Conservation (phyloP, 2,797 vertebrate species). For the Bovichtus variegatus region DNA sequence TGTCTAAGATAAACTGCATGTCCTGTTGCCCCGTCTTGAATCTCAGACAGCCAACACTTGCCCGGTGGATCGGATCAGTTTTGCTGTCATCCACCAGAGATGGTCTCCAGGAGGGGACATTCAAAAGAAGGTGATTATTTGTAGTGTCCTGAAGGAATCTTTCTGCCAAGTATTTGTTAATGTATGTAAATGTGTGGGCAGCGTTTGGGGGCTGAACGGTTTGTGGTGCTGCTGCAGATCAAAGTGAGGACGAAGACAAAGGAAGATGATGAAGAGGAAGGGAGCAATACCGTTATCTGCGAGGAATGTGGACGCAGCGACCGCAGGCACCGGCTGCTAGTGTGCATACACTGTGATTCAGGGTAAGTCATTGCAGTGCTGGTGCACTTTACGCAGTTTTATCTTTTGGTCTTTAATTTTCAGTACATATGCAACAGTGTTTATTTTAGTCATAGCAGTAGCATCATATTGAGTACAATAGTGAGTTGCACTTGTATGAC, state of each 20-base stretch:
- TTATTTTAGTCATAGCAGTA: background rate
- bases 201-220: background rate
- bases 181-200: background rate
- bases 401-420: background rate
- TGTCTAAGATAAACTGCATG: background rate
- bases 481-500: background rate
- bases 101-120: conserved; percentile 81
- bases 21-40: background rate
- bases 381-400: background rate
- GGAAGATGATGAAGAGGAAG: conserved; percentile 25
- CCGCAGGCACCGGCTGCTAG: conserved; percentile 85
- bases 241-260: conserved; percentile 74
- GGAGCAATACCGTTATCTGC: conserved; percentile 82
- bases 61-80: conserved; percentile 89
- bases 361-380: conserved; percentile 77
- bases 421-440: background rate
- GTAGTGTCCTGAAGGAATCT: background rate
- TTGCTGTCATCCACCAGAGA: conserved; percentile 86
- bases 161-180: background rate
- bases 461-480: background rate
- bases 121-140: conserved; percentile 81
- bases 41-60: conserved; percentile 91
- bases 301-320: conserved; percentile 91
- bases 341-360: conserved; percentile 89
- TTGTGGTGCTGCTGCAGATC: conserved; percentile 75